These are phyloP conservation scores for Oncorhynchus clarkii DNA, from an alignment of 2,113 vertebrate species.

Conservation along the genomic window DNA sequence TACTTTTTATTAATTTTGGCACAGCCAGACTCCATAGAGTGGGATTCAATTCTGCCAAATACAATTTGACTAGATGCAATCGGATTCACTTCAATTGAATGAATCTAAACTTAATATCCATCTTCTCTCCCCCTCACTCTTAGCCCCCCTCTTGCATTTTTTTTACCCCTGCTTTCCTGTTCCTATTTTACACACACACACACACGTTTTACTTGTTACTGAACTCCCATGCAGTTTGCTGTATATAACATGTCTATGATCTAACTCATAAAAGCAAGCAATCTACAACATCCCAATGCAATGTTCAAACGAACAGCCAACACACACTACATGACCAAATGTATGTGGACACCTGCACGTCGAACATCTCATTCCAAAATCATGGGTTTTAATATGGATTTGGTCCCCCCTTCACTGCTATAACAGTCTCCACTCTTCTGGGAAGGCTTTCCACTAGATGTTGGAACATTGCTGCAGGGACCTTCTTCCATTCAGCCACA, in stretches of 20 bases:
- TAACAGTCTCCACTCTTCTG: no score
- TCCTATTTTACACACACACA: not conserved
- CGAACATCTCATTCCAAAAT: no score
- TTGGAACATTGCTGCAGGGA: no score
- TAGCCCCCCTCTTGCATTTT: constrained; percentile 28
- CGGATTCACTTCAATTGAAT: constrained; percentile 60
- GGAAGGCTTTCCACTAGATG: no score
- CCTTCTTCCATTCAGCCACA: no score
- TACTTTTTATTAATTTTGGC: constrained; percentile 70
- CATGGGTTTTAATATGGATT: no score
- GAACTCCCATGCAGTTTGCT: not conserved
- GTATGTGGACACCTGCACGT: no score
- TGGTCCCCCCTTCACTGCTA: no score
- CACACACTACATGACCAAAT: no score
- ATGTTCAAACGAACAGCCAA: no score
- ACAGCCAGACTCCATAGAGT: constrained; percentile 54
- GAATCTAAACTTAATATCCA: constrained; percentile 57
- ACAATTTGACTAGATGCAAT: constrained; percentile 62
- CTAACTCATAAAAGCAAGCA: no score
- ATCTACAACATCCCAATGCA: no score
- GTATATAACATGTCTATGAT: not conserved
- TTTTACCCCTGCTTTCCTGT: not conserved
- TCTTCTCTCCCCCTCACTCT: constrained; percentile 20
- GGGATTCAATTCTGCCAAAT: constrained; percentile 57
- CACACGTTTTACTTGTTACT: not conserved